Conservation (phyloP, 2,113 vertebrate genomes). For the Columba janthina region DNA sequence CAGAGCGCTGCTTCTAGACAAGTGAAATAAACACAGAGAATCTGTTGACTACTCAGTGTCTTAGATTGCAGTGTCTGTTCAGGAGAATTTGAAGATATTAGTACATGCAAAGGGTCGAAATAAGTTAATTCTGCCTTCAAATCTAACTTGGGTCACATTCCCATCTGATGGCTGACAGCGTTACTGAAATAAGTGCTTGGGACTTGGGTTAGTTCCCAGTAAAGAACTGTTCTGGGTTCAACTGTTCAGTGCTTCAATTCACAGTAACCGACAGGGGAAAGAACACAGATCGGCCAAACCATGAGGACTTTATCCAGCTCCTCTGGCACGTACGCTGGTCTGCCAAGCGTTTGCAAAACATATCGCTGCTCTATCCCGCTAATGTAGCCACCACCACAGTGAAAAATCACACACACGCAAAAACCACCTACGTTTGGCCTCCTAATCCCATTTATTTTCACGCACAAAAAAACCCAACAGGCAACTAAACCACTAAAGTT, state of each 20-base stretch:
- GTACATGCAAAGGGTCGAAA: neutral
- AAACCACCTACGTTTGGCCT: neutral
- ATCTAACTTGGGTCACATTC: neutral
- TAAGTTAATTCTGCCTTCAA: neutral
- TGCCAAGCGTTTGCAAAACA: neutral
- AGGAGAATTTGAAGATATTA: neutral
- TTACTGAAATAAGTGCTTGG: neutral
- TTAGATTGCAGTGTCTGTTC: neutral
- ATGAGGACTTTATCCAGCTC: neutral
- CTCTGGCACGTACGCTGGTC: neutral
- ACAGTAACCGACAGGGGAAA: neutral
- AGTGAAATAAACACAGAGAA: neutral
- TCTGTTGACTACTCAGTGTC: neutral
- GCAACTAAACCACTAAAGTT: neutral
- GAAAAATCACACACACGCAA: neutral
- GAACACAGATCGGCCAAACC: neutral
- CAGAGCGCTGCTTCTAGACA: neutral
- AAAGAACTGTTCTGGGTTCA: neutral
- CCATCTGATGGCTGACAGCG: neutral
- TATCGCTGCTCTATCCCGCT: neutral
- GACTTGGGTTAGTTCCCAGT: conserved; percentile 1
- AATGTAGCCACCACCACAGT: neutral
- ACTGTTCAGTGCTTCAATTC: neutral
- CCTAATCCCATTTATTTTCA: neutral
- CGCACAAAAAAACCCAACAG: neutral